Percentiles rank a stretch among this genome's conserved stretches.
Conservation (phyloP, 2,888 invertebrate species). For the Acanthosoma haemorrhoidale region DNA sequence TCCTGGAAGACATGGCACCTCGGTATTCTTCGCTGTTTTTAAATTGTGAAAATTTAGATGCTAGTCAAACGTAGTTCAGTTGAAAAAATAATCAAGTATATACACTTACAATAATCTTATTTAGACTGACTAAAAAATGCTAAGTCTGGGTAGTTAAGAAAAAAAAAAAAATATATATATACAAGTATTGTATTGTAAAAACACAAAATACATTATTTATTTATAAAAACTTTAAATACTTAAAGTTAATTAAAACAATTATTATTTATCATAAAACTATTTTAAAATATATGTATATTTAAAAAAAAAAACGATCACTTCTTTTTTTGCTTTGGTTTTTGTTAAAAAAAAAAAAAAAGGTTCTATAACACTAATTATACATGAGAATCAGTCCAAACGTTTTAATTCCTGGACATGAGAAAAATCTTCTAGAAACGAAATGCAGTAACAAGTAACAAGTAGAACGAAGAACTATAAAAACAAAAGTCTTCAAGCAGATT, state of each 20-base stretch:
- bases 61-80: neutral
- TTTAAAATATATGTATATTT: constrained; percentile 1
- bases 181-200: constrained; percentile 18
- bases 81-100: neutral
- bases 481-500: too few relatives aligned
- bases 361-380: constrained; percentile 13
- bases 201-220: constrained; percentile 13
- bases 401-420: too few relatives aligned
- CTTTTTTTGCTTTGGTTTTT: neutral
- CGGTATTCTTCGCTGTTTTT: constrained; percentile 24
- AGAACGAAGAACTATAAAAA: too few relatives aligned
- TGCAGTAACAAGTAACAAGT: too few relatives aligned
- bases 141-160: neutral
- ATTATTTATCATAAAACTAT: neutral
- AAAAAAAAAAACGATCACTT: constrained; percentile 17
- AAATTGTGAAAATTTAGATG: neutral
- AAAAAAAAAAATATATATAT: neutral
- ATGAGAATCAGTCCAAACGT: neutral
- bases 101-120: too few relatives aligned
- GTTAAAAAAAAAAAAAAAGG: neutral
- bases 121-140: neutral
- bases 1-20: constrained; percentile 25
- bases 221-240: constrained; percentile 1
- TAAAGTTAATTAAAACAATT: constrained; percentile 18
- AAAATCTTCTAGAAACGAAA: too few relatives aligned